Evolutionary conservation across 2,888 invertebrate genomes (phyloP).

Genomic region (Suillia variegata): DNA sequence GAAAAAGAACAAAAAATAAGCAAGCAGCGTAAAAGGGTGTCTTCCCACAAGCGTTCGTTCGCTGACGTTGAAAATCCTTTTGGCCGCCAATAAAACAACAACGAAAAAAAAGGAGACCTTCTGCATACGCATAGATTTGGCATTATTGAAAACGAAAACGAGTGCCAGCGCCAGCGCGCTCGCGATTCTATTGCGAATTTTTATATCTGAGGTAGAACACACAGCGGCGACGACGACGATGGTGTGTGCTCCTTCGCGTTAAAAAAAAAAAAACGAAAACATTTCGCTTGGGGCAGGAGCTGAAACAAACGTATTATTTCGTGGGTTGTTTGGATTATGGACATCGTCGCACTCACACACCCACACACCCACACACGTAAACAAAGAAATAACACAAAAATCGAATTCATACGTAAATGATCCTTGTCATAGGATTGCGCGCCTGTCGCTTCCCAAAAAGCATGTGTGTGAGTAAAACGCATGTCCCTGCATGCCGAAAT

Average conservation of each 20-base stretch:
- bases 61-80: too few relatives aligned
- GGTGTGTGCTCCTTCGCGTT: too few relatives aligned
- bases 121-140: slow-evolving; percentile 6
- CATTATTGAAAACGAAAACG: slow-evolving; percentile 1
- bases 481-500: background rate
- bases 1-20: too few relatives aligned
- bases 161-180: too few relatives aligned
- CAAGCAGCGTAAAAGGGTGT: too few relatives aligned
- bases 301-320: slow-evolving; percentile 1
- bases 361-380: background rate
- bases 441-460: too few relatives aligned
- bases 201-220: background rate
- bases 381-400: background rate
- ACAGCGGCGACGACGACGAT: background rate
- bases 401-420: slow-evolving; percentile 7
- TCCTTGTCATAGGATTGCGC: slow-evolving; percentile 5
- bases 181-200: background rate
- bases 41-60: too few relatives aligned
- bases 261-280: too few relatives aligned
- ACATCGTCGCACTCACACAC: too few relatives aligned
- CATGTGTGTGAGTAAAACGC: too few relatives aligned
- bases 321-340: slow-evolving; percentile 16
- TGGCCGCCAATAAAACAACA: too few relatives aligned
- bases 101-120: background rate
- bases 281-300: background rate